Conservation (phyloP, 53 echinoderm and acorn worm genomes). For the Holothuria leucospilota region DNA sequence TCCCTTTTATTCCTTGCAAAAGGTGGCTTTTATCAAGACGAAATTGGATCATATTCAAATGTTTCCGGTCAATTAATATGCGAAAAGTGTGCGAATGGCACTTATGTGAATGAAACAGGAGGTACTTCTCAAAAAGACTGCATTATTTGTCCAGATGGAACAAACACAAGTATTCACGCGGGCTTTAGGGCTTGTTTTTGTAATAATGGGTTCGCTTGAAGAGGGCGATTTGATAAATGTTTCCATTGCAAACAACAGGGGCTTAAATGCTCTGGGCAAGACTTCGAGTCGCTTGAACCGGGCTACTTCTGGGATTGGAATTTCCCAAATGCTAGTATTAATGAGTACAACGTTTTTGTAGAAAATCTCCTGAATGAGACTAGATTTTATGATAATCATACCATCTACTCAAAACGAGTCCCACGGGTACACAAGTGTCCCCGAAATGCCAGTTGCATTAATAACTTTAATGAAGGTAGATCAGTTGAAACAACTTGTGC, state of each 20-base stretch:
- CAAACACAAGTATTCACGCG: constrained; percentile 56
- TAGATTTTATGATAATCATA: neutral
- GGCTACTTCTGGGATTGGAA: constrained; percentile 72
- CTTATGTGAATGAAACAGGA: constrained; percentile 35
- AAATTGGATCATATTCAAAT: neutral
- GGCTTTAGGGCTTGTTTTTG: constrained; percentile 71
- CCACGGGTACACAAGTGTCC: constrained; percentile 11
- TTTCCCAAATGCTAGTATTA: constrained; percentile 1
- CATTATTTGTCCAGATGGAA: constrained; percentile 66
- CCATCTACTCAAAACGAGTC: neutral
- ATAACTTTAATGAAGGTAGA: neutral
- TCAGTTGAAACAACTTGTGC: neutral
- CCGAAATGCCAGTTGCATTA: neutral
- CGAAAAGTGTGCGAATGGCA: constrained; percentile 56
- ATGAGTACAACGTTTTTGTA: constrained; percentile 2
- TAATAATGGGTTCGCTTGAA: constrained; percentile 40
- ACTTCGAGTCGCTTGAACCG: constrained; percentile 49
- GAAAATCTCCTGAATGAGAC: neutral
- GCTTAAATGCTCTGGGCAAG: constrained; percentile 47
- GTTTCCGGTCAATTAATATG: neutral
- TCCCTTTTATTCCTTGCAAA: no score
- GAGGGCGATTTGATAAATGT: constrained; percentile 54
- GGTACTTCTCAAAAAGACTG: constrained; percentile 58
- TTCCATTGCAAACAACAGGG: constrained; percentile 41
- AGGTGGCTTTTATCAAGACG: constrained; percentile 20